Conservation (phyloP, 2,113 vertebrate genomes). For the Neotragus pygmaeus region DNA sequence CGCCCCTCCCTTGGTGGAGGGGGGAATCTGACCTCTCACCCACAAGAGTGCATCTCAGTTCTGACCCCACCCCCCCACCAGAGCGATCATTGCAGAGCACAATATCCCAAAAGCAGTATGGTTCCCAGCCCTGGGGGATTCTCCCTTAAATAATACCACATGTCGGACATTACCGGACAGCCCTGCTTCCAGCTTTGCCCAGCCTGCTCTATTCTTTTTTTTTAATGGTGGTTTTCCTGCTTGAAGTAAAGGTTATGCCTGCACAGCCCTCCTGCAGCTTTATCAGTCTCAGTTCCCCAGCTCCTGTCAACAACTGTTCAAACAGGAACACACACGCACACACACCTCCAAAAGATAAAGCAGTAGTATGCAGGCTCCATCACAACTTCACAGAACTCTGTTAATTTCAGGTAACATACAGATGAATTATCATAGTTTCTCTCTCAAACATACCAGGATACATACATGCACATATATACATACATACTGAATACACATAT, state of each 20-base stretch:
- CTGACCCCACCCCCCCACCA: constrained; percentile 38
- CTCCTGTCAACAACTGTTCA: constrained; percentile 66
- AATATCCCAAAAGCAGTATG: background rate
- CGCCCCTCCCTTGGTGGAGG: background rate
- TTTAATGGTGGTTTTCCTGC: constrained; percentile 51
- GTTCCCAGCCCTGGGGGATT: constrained; percentile 31
- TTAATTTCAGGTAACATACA: background rate
- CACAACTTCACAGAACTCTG: background rate
- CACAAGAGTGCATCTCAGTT: constrained; percentile 21
- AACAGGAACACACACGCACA: constrained; percentile 45
- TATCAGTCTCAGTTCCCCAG: constrained; percentile 53
- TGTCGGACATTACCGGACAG: constrained; percentile 43
- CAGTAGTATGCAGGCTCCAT: background rate
- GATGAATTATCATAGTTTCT: background rate
- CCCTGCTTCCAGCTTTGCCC: constrained; percentile 25
- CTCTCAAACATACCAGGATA: background rate
- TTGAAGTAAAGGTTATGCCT: constrained; percentile 53
- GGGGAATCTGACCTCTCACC: constrained; percentile 13
- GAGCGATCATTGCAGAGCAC: background rate
- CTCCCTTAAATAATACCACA: constrained; percentile 61
- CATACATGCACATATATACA: background rate
- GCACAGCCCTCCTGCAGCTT: constrained; percentile 60
- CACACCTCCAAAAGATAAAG: background rate
- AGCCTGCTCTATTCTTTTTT: background rate
- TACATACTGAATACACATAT: background rate